phyloP scores from a whole-genome alignment of 2,797 vertebrate species.

The Gobio occitaniae region DNA sequence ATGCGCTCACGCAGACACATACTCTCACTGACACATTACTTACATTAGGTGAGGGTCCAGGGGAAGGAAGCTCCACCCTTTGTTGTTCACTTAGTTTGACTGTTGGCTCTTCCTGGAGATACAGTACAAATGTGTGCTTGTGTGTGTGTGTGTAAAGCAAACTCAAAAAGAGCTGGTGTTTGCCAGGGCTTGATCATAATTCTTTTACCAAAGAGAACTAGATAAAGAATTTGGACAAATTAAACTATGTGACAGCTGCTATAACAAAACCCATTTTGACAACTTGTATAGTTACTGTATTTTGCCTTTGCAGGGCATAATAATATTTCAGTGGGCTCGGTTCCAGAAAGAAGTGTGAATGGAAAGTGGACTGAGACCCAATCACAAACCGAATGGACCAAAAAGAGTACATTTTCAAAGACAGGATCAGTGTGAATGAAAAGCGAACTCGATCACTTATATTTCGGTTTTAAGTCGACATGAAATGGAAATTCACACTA shows the following conservation, averaged over 20 bases:
- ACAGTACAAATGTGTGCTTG: conserved; percentile 26
- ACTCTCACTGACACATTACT: conserved; percentile 68
- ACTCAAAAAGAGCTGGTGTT: background rate
- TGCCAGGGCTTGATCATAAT: background rate
- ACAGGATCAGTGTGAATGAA: background rate
- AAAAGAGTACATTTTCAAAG: background rate
- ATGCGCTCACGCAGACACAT: conserved; percentile 38
- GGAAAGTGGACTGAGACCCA: background rate
- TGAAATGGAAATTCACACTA: background rate
- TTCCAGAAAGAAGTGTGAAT: background rate
- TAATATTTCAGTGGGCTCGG: background rate
- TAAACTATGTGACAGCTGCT: background rate
- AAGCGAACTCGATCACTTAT: background rate
- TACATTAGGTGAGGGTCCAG: conserved; percentile 65
- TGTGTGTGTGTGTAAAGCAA: conserved; percentile 36
- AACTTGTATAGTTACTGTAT: too few species aligned
- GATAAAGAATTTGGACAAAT: background rate
- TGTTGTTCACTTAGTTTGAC: conserved; percentile 71
- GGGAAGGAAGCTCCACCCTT: conserved; percentile 78
- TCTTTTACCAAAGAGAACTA: background rate
- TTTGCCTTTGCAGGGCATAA: background rate
- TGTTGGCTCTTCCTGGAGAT: conserved; percentile 74
- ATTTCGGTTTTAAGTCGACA: background rate
- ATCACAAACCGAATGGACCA: background rate
- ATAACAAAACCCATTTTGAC: background rate